These are phyloP conservation scores for Pammene aurita DNA, from an alignment of 2,888 invertebrate genomes.

Conservation along the genomic window DNA sequence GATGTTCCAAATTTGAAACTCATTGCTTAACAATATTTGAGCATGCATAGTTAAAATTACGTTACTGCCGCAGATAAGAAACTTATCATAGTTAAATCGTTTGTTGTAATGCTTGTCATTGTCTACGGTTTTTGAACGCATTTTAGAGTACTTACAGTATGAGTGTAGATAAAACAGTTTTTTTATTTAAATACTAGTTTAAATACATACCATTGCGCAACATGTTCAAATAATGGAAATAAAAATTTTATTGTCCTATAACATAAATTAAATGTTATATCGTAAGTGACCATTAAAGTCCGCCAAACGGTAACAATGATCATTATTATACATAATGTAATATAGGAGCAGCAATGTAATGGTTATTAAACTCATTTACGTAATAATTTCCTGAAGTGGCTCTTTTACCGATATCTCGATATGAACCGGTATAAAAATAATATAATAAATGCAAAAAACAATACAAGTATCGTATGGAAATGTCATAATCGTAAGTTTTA, in stretches of 20 bases:
- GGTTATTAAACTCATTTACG: background rate
- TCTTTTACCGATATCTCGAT: background rate
- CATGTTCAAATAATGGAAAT: background rate
- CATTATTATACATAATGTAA: constrained; percentile 17
- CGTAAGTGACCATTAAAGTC: constrained; percentile 7
- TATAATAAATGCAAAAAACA: background rate
- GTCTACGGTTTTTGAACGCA: no score
- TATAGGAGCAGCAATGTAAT: constrained; percentile 1
- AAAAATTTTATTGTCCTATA: constrained; percentile 11
- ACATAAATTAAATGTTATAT: background rate
- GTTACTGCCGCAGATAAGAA: no score
- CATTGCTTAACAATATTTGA: no score
- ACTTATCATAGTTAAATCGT: no score
- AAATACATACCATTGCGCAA: background rate
- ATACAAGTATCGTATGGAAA: background rate
- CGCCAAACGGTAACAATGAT: background rate
- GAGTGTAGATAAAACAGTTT: background rate
- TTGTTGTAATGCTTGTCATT: no score
- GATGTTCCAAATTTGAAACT: no score
- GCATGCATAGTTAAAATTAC: no score
- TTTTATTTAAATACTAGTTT: background rate
- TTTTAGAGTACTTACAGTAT: no score
- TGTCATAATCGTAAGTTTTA: constrained; percentile 8
- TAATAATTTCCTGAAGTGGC: background rate
- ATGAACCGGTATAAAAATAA: background rate